Evolutionary conservation across 2,888 invertebrate species (phyloP).

Genomic region (Tipula lateralis): DNA sequence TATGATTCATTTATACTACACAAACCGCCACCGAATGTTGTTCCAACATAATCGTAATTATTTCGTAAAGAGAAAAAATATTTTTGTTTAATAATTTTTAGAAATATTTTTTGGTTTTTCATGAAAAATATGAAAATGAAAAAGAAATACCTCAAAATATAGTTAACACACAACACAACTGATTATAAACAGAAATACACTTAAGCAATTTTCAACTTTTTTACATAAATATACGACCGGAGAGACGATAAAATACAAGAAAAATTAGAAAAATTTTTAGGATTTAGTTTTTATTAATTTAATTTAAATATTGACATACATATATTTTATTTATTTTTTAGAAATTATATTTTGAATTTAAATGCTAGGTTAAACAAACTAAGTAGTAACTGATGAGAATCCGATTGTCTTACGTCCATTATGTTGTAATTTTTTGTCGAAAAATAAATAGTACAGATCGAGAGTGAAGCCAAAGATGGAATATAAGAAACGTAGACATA

Average conservation of each 20-base stretch:
- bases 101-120: neutral
- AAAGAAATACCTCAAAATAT: constrained; percentile 13
- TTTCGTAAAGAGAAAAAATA: constrained; percentile 7
- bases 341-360: constrained; percentile 7
- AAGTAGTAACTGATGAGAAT: neutral
- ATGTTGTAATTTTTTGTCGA: neutral
- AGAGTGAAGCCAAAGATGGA: neutral
- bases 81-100: neutral
- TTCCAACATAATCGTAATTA: constrained; percentile 28
- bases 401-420: neutral
- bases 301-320: neutral
- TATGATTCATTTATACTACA: constrained; percentile 82
- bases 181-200: neutral
- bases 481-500: neutral
- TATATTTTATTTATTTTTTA: constrained; percentile 15
- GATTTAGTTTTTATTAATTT: constrained; percentile 3
- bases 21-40: constrained; percentile 50
- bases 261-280: constrained; percentile 5
- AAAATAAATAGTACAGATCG: neutral
- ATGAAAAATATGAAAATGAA: neutral
- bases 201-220: neutral
- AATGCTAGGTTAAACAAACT: neutral
- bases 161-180: constrained; percentile 13
- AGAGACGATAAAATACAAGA: constrained; percentile 1
- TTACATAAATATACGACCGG: neutral